Conservation (phyloP, 2,797 vertebrate genomes). For the Spondyliosoma cantharus region DNA sequence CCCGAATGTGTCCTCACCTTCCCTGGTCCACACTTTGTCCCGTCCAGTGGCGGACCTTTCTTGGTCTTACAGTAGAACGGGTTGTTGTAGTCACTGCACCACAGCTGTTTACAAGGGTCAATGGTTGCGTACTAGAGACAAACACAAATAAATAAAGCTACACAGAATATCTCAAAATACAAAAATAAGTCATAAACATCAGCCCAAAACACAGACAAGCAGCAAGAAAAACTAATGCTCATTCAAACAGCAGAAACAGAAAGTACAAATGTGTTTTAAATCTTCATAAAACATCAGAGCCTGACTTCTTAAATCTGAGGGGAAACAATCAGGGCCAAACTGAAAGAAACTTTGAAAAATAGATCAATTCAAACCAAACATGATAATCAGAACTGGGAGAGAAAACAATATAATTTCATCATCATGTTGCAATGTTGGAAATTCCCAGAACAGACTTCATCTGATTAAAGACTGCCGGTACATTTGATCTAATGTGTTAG, state of each 20-base stretch:
- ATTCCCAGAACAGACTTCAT: slow-evolving; percentile 8
- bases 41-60: slow-evolving; percentile 95
- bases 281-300: neutral
- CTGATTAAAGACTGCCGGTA: neutral
- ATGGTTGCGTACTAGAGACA: slow-evolving; percentile 90
- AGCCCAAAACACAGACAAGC: neutral
- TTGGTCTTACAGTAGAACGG: slow-evolving; percentile 98
- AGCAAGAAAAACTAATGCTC: neutral
- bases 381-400: neutral
- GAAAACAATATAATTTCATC: neutral
- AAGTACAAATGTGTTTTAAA: neutral
- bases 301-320: neutral
- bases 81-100: slow-evolving; percentile 96
- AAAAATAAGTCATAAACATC: neutral
- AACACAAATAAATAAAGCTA: slow-evolving; percentile 8
- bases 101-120: slow-evolving; percentile 96
- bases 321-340: neutral
- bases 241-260: neutral
- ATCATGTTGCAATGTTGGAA: slow-evolving; percentile 24
- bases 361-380: neutral
- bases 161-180: neutral
- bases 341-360: neutral
- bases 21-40: slow-evolving; percentile 93
- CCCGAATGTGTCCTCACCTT: slow-evolving; percentile 84
- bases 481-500: neutral